These are phyloP conservation scores for Sarcophaga subvicina DNA, from an alignment of 2,888 invertebrate species.

Conservation along the genomic window DNA sequence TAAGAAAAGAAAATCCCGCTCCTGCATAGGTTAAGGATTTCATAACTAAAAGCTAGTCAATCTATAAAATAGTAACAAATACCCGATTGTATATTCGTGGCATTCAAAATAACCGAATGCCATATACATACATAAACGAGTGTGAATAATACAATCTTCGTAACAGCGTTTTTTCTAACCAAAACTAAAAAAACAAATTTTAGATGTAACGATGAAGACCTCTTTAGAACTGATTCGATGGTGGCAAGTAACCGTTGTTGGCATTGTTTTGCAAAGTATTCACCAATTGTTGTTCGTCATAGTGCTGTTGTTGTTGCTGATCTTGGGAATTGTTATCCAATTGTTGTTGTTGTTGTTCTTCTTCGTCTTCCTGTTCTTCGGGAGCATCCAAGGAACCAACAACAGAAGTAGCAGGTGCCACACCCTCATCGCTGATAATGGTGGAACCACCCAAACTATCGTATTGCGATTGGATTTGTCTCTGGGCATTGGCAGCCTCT, in stretches of 20 bases:
- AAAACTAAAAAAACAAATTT: slow-evolving; percentile 76
- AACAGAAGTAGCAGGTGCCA: slow-evolving; percentile 80
- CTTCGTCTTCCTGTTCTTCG: slow-evolving; percentile 75
- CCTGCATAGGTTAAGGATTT: neutral
- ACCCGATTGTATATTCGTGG: slow-evolving; percentile 30
- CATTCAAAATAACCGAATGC: slow-evolving; percentile 17
- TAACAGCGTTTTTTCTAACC: slow-evolving; percentile 75
- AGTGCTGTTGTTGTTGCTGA: slow-evolving; percentile 62
- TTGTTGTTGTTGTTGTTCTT: slow-evolving; percentile 66
- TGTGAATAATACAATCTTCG: slow-evolving; percentile 53
- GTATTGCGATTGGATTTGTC: slow-evolving; percentile 80
- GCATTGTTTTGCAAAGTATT: slow-evolving; percentile 60
- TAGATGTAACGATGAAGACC: slow-evolving; percentile 76
- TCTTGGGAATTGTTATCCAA: slow-evolving; percentile 63
- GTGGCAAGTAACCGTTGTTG: slow-evolving; percentile 75
- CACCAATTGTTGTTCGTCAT: slow-evolving; percentile 51
- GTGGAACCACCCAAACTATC: slow-evolving; percentile 79
- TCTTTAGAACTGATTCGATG: slow-evolving; percentile 72
- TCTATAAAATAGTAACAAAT: slow-evolving; percentile 35
- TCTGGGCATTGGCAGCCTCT: slow-evolving; percentile 80
- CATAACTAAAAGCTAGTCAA: slow-evolving; percentile 11
- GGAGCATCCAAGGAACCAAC: slow-evolving; percentile 78
- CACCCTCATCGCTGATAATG: slow-evolving; percentile 79
- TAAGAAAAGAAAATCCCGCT: neutral
- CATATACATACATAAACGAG: neutral